Evolutionary conservation across 2,797 vertebrate genomes (phyloP).

Genomic region (Acanthopagrus latus): DNA sequence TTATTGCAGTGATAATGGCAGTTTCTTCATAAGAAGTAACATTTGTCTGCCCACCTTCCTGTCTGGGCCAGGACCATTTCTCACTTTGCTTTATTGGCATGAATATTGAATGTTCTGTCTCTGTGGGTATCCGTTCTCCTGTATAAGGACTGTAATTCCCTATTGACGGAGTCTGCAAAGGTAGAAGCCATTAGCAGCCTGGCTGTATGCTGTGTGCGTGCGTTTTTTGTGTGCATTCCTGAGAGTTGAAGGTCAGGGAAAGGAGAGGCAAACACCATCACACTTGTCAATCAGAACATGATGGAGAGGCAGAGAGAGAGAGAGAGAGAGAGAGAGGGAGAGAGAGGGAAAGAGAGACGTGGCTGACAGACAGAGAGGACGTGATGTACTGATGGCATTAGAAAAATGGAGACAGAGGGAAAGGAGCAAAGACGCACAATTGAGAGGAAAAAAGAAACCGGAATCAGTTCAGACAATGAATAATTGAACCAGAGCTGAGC

Average conservation of each 20-base stretch:
- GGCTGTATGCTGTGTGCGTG: constrained; percentile 41
- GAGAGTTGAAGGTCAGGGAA: constrained; percentile 79
- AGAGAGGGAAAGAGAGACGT: not conserved
- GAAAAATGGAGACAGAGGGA: constrained; percentile 11
- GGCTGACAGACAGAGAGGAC: constrained; percentile 21
- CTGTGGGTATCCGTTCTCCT: constrained; percentile 24
- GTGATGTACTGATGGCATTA: constrained; percentile 32
- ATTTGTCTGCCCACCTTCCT: not conserved
- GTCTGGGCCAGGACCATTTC: not conserved
- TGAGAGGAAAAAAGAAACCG: constrained; percentile 11
- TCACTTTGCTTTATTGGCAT: constrained; percentile 32
- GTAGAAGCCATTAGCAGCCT: constrained; percentile 76
- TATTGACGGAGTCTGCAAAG: constrained; percentile 48
- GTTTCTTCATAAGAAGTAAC: not conserved
- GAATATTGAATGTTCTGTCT: constrained; percentile 34
- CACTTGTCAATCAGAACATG: constrained; percentile 74
- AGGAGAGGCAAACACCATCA: constrained; percentile 75
- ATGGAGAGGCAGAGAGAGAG: constrained; percentile 3
- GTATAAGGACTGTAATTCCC: constrained; percentile 58
- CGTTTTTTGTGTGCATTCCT: constrained; percentile 40
- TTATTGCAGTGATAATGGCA: not conserved
- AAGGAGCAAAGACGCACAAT: not conserved
- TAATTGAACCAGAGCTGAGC: constrained; percentile 45
- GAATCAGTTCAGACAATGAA: constrained; percentile 49
- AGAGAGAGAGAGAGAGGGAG: not conserved